phyloP scores from a whole-genome alignment of 2,888 invertebrate genomes.

The Oscheius sp. region DNA sequence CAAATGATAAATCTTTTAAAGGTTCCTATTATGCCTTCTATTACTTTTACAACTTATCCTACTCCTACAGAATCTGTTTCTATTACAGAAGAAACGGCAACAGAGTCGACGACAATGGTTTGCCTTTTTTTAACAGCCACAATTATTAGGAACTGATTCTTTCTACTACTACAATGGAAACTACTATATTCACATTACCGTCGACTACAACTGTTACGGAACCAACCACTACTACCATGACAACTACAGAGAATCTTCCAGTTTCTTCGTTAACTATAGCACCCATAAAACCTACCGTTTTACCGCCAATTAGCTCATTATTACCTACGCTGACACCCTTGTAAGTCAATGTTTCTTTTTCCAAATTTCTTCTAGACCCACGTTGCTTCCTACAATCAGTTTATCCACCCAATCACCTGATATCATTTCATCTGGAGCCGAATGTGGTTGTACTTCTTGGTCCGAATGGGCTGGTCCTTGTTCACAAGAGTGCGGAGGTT shows the following conservation, averaged over 20 bases:
- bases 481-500: slow-evolving; percentile 68
- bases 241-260: slow-evolving; percentile 27
- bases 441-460: slow-evolving; percentile 66
- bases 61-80: background rate
- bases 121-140: background rate
- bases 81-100: slow-evolving; percentile 4
- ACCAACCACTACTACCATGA: slow-evolving; percentile 22
- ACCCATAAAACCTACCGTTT: background rate
- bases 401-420: slow-evolving; percentile 25
- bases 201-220: background rate
- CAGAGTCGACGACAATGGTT: background rate
- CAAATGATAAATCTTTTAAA: no score
- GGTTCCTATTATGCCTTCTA: no score
- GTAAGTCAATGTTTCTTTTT: background rate
- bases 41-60: no score
- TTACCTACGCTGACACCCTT: slow-evolving; percentile 4
- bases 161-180: slow-evolving; percentile 26
- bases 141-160: no score
- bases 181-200: slow-evolving; percentile 10
- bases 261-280: slow-evolving; percentile 22
- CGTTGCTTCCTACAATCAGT: background rate
- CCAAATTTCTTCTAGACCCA: background rate
- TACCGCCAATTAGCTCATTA: background rate
- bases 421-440: slow-evolving; percentile 33
- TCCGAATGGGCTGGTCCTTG: slow-evolving; percentile 63